Conservation (phyloP, 2,888 invertebrate genomes). For the Coelinius sp. region DNA sequence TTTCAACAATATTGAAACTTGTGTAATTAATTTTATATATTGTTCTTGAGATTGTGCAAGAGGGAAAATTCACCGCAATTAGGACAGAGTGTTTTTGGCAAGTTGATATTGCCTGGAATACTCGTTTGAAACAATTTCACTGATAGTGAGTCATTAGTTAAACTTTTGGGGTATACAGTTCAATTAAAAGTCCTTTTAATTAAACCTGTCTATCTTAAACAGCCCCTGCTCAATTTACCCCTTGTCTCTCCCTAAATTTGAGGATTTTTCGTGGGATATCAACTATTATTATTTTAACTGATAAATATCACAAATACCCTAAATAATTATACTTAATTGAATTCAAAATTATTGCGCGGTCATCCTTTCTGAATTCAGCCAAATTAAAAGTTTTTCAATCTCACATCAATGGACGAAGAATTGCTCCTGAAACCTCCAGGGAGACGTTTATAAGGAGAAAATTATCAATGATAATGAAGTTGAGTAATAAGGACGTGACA, state of each 20-base stretch:
- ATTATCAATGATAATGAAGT: slow-evolving; percentile 31
- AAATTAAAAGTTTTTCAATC: slow-evolving; percentile 30
- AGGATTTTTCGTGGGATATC: no score
- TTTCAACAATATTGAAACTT: background rate
- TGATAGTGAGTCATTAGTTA: slow-evolving; percentile 63
- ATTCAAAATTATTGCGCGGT: background rate
- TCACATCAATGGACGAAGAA: slow-evolving; percentile 38
- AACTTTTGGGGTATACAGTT: slow-evolving; percentile 62
- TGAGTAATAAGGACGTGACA: slow-evolving; percentile 31
- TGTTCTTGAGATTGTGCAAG: background rate
- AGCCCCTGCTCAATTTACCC: background rate
- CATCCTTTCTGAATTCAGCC: background rate
- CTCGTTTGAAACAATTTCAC: slow-evolving; percentile 62
- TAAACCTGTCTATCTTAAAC: slow-evolving; percentile 55
- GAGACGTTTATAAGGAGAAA: background rate
- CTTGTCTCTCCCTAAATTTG: background rate
- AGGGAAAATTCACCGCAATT: slow-evolving; percentile 44
- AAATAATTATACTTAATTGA: background rate
- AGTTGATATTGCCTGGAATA: slow-evolving; percentile 45
- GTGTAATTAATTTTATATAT: background rate
- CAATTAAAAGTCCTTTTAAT: slow-evolving; percentile 63
- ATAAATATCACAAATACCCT: background rate
- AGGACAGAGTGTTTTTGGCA: slow-evolving; percentile 47
- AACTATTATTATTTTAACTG: background rate
- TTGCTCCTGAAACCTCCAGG: slow-evolving; percentile 15